phyloP scores from a whole-genome alignment of 2,888 invertebrate species.

The Hypomecis atomaria region DNA sequence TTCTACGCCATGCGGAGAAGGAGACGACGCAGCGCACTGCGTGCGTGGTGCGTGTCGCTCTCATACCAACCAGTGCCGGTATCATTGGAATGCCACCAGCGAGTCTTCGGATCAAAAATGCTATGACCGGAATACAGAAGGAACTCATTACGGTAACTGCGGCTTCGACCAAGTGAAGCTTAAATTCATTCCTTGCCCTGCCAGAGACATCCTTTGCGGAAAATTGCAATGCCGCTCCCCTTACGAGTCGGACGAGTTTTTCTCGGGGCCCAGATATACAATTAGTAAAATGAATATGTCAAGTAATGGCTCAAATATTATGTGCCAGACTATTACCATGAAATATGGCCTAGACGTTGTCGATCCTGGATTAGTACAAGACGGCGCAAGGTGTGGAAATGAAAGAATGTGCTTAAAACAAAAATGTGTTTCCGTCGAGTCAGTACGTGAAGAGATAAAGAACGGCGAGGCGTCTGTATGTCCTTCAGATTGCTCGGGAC shows the following conservation, averaged over 20 bases:
- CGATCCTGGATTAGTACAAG: constrained; percentile 5
- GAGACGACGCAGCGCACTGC: constrained; percentile 91
- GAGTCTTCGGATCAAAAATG: constrained; percentile 92
- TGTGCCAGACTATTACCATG: not conserved
- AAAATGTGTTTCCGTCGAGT: not conserved
- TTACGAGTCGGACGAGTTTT: constrained; percentile 96
- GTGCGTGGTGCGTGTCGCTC: constrained; percentile 95
- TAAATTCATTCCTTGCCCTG: constrained; percentile 88
- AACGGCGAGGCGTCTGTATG: not conserved
- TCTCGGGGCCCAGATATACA: constrained; percentile 95
- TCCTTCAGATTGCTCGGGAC: constrained; percentile 8
- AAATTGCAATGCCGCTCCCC: constrained; percentile 97
- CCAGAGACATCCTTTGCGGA: constrained; percentile 91
- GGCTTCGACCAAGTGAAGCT: constrained; percentile 92
- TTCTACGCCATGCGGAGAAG: constrained; percentile 88
- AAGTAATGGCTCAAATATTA: constrained; percentile 68
- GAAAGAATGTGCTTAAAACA: constrained; percentile 7
- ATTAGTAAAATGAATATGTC: constrained; percentile 93
- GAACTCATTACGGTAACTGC: constrained; percentile 95
- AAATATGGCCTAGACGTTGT: not conserved
- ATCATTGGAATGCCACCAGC: constrained; percentile 97
- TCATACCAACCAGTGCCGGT: constrained; percentile 94
- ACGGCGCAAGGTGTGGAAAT: constrained; percentile 10
- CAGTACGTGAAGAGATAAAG: not conserved
- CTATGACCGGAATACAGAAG: constrained; percentile 92